These are phyloP conservation scores for Pilophorus perplexus DNA, from an alignment of 2,888 invertebrate species.

Conservation along the genomic window DNA sequence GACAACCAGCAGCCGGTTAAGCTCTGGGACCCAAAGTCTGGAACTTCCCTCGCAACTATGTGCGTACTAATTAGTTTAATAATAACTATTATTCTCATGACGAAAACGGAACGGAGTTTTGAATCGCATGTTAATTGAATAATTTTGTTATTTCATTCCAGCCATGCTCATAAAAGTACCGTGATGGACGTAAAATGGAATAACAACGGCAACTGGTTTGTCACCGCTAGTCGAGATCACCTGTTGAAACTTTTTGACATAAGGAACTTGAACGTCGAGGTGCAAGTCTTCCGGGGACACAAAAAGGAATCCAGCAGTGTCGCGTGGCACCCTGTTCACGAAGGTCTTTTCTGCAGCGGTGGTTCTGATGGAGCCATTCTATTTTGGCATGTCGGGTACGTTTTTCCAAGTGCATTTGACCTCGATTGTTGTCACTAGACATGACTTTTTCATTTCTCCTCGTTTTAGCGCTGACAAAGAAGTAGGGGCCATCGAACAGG, in stretches of 20 bases:
- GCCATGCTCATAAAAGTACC: conserved; percentile 98
- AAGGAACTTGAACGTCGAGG: conserved; percentile 89
- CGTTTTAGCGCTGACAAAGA: conserved; percentile 84
- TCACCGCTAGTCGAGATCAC: conserved; percentile 97
- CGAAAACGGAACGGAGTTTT: too few relatives aligned
- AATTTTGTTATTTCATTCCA: too few relatives aligned
- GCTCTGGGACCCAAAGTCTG: conserved; percentile 97
- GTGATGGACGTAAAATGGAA: conserved; percentile 99
- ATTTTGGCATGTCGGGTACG: conserved; percentile 97
- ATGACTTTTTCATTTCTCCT: too few relatives aligned
- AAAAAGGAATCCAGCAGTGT: conserved; percentile 97
- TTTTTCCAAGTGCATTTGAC: conserved; percentile 15
- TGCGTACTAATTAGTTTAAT: conserved; percentile 55
- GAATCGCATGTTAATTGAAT: too few relatives aligned
- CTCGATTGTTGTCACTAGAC: neutral
- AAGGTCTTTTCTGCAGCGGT: conserved; percentile 94
- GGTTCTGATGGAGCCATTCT: conserved; percentile 98
- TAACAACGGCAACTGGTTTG: conserved; percentile 97
- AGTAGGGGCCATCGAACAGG: conserved; percentile 96
- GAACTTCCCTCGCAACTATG: conserved; percentile 90
- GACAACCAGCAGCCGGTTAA: conserved; percentile 99
- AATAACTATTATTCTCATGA: too few relatives aligned
- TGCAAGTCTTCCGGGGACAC: conserved; percentile 97
- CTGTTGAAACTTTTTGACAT: conserved; percentile 96
- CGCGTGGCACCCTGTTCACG: conserved; percentile 96